Evolutionary conservation across 2,888 invertebrate species (phyloP), one percentile per base, ranked within the genome.

Genomic region (Philonicus albiceps): DNA sequence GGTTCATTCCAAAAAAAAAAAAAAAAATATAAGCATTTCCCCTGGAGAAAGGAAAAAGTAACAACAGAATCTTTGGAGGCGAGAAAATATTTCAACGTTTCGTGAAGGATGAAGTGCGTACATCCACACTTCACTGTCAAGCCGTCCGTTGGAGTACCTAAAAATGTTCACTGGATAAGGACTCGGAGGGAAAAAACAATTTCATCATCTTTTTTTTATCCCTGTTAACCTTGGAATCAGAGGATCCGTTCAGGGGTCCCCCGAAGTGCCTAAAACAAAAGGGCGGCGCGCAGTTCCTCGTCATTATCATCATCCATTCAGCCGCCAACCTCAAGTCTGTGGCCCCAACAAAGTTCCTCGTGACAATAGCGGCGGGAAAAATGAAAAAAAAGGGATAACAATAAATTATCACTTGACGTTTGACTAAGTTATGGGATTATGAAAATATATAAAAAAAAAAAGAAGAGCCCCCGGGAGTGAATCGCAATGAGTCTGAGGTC

Each of bases 361-460:
- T 74, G 74, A 74, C 74, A 74, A 31, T 34, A 76, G 27, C 49
- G 27, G 49, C 40, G 37, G 76, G 8, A 13, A 76, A 27, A 64
- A 64, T 43, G 22, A 78, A 27, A 13, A 22, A 49, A 78, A 76
- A 76, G 22, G 78, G 49, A 78, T 78, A 78, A 78, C 78, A 78
- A 78, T 78, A 78, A 78, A 78, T 78, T 30, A 78, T 78, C 78
- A 22, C 49, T 43, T 78, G 78, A 78, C 78, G 49, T 78, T 78
- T 78, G 78, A 78, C 78, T 78, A 78, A 78, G 49, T 78, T 78
- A 78, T 78, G 78, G 49, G 78, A 78, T 78, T 78, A 78, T 78
- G 78, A 43, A 78, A 78, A 78, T 49, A 49, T 43, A 78, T n/a
- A 78, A 78, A 43, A 11, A 64, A 19, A 78, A 31, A 78, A 78